Evolutionary conservation across 2,113 vertebrate genomes (phyloP).

Genomic region (Passer domesticus): DNA sequence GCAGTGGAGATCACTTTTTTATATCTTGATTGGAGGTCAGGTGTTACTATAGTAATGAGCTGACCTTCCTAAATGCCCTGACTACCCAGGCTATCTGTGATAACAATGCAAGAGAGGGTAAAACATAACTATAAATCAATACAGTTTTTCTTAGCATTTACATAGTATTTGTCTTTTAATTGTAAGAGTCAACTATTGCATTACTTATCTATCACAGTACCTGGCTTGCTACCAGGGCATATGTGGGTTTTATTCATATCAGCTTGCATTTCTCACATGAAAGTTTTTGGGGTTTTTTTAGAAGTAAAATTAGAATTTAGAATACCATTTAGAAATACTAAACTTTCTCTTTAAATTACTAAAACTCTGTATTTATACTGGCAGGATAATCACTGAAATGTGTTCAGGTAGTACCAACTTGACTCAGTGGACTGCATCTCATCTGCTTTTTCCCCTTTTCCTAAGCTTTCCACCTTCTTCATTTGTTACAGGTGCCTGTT

Average conservation of each 20-base stretch:
- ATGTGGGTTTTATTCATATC: background rate
- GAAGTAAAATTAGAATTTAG: background rate
- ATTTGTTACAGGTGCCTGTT: background rate
- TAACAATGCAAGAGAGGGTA: background rate
- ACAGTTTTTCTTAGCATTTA: background rate
- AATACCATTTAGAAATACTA: background rate
- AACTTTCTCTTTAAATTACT: background rate
- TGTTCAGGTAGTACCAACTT: background rate
- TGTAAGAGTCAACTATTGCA: background rate
- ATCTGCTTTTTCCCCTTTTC: background rate
- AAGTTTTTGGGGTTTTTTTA: background rate
- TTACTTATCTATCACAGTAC: background rate
- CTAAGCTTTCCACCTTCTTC: background rate
- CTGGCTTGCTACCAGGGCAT: background rate
- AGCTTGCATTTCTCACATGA: background rate
- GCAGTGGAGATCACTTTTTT: background rate
- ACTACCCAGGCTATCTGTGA: background rate
- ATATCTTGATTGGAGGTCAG: background rate
- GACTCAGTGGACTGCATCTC: background rate
- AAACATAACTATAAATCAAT: background rate
- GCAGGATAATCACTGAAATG: background rate
- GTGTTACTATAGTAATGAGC: background rate
- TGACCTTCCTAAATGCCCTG: background rate
- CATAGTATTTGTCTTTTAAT: background rate
- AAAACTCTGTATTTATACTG: background rate